Evolutionary conservation across 2,888 invertebrate genomes (phyloP).

Genomic region (Synergus itoensis): DNA sequence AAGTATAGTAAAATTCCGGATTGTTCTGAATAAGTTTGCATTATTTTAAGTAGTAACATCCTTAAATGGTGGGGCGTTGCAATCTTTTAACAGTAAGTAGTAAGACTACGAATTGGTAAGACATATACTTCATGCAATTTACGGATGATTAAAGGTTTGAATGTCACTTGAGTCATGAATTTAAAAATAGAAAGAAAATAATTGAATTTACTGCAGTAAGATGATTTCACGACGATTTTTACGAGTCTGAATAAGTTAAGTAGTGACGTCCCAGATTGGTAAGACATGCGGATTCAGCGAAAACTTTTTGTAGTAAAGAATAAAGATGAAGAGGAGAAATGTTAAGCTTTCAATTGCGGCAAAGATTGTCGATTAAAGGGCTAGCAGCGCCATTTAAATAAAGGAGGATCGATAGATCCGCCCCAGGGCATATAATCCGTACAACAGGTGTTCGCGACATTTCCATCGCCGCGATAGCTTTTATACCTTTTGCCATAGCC

Average conservation of each 20-base stretch:
- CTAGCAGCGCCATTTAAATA: background rate
- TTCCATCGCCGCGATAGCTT: slow-evolving; percentile 37
- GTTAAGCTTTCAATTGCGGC: background rate
- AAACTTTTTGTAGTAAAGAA: background rate
- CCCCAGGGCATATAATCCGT: slow-evolving; percentile 25
- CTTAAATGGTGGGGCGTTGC: background rate
- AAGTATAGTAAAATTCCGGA: background rate
- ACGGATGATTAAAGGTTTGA: background rate
- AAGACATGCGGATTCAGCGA: background rate
- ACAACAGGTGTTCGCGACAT: slow-evolving; percentile 65
- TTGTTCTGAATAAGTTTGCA: too few species aligned
- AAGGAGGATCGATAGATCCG: slow-evolving; percentile 22
- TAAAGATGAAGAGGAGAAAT: background rate
- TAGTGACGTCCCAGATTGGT: background rate
- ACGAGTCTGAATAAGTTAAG: background rate
- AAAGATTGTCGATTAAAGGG: slow-evolving; percentile 11
- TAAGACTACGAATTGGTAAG: background rate
- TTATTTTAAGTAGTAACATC: background rate
- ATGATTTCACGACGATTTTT: background rate
- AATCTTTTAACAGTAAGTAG: too few species aligned
- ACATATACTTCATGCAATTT: background rate
- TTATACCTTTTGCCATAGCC: slow-evolving; percentile 4
- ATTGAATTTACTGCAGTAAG: background rate
- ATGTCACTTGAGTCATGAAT: background rate
- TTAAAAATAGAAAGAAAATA: background rate